Evolutionary conservation across 2,888 invertebrate species (phyloP).

Genomic region (Koerneria pararmatus): DNA sequence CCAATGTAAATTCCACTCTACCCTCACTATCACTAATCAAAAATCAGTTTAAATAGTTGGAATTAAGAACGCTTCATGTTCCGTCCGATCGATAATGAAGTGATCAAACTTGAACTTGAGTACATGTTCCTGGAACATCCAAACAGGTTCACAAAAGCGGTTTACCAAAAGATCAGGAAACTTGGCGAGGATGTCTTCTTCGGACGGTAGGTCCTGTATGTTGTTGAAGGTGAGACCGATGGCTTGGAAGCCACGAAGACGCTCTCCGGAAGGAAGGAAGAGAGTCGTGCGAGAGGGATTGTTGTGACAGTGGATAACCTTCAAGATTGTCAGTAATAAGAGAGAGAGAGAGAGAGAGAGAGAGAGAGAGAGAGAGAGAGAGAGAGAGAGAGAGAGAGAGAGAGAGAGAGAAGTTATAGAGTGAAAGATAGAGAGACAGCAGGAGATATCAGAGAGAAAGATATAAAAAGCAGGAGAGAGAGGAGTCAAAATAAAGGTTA

Average conservation of each 20-base stretch:
- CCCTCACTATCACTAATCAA: too few relatives aligned
- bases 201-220: constrained; percentile 41
- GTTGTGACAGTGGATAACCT: constrained; percentile 52
- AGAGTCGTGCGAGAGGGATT: constrained; percentile 39
- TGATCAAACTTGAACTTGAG: too few relatives aligned
- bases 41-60: too few relatives aligned
- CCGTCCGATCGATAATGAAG: too few relatives aligned
- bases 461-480: background rate
- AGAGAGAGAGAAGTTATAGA: background rate
- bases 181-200: constrained; percentile 44
- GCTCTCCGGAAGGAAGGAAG: constrained; percentile 36
- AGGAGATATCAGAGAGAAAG: background rate
- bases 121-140: too few relatives aligned
- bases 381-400: constrained; percentile 1
- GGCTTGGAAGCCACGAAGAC: constrained; percentile 48
- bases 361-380: background rate
- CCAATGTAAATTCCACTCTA: too few relatives aligned
- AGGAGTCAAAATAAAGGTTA: too few relatives aligned
- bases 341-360: constrained; percentile 1
- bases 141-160: too few relatives aligned
- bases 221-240: constrained; percentile 50
- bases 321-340: too few relatives aligned
- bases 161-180: constrained; percentile 51
- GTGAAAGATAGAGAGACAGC: background rate
- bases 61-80: too few relatives aligned